Percentiles rank a stretch among this genome's conserved stretches.
These are phyloP conservation scores for Stegodyphus mimosarum DNA, from an alignment of 1,140 invertebrate species.

Conservation along the genomic window DNA sequence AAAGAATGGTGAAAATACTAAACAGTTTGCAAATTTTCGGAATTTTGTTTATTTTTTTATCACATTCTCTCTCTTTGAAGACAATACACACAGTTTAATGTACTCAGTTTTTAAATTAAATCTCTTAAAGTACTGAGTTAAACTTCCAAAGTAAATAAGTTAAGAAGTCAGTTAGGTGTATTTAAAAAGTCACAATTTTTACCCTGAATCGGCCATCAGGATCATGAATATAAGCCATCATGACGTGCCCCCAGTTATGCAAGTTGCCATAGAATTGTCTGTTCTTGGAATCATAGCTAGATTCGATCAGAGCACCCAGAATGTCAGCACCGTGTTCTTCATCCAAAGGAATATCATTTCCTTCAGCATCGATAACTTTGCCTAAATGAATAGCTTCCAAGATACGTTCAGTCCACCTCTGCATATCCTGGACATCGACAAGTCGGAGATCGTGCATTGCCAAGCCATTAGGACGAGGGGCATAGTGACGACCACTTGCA, in stretches of 20 bases:
- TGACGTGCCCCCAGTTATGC: slow-evolving; percentile 67
- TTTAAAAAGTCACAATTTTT: slow-evolving; percentile 1
- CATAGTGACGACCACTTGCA: slow-evolving; percentile 75
- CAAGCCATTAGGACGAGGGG: slow-evolving; percentile 71
- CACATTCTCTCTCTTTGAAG: too few species aligned
- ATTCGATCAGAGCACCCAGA: slow-evolving; percentile 72
- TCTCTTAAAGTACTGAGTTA: too few species aligned
- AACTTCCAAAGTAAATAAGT: too few species aligned
- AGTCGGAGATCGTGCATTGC: slow-evolving; percentile 69
- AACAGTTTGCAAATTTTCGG: too few species aligned
- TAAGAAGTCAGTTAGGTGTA: neutral
- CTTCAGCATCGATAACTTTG: slow-evolving; percentile 36
- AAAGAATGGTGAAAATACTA: too few species aligned
- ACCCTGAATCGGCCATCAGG: slow-evolving; percentile 72
- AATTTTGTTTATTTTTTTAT: too few species aligned
- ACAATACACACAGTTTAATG: too few species aligned
- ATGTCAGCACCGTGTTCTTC: slow-evolving; percentile 68
- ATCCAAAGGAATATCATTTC: slow-evolving; percentile 41
- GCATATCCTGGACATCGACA: slow-evolving; percentile 68
- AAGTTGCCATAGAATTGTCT: slow-evolving; percentile 69
- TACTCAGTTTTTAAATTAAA: too few species aligned
- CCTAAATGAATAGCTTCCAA: slow-evolving; percentile 59
- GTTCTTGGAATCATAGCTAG: slow-evolving; percentile 71
- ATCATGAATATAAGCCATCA: slow-evolving; percentile 78
- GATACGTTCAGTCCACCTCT: slow-evolving; percentile 64